Percentiles rank a stretch among this genome's conserved stretches.
Conservation (phyloP, 30 jellyfish, hydroid and myxozoan species). For the Cassiopea andromeda region DNA sequence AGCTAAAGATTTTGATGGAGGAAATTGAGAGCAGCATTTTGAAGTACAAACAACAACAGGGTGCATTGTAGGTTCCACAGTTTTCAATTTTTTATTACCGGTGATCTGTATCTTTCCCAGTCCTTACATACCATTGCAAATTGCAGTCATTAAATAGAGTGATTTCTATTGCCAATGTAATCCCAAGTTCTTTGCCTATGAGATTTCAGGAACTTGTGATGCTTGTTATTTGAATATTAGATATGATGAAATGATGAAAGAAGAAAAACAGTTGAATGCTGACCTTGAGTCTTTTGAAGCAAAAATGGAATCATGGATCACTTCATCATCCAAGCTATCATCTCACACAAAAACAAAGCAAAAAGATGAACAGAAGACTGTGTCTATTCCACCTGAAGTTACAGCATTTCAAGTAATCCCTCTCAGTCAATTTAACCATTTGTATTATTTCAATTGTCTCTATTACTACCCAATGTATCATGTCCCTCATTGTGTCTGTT, state of each 20-base stretch:
- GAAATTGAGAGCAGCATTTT: conserved; percentile 82
- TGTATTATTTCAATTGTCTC: no score
- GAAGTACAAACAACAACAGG: conserved; percentile 89
- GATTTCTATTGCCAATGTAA: no score
- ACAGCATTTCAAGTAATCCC: conserved; percentile 79
- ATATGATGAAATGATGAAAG: conserved; percentile 79
- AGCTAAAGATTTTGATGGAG: conserved; percentile 80
- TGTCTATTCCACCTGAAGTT: conserved; percentile 83
- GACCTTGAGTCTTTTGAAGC: conserved; percentile 68
- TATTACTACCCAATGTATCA: no score
- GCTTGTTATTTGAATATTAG: conserved; percentile 4
- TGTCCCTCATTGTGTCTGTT: no score
- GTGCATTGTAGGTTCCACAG: conserved; percentile 62
- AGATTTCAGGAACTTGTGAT: no score
- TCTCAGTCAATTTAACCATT: no score
- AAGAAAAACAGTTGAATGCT: conserved; percentile 62
- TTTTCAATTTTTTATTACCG: background rate
- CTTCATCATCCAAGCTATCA: conserved; percentile 2
- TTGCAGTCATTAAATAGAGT: no score
- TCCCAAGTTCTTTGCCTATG: no score
- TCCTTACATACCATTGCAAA: no score
- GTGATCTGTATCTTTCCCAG: no score
- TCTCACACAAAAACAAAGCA: conserved; percentile 20
- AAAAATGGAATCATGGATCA: conserved; percentile 79
- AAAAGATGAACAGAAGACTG: conserved; percentile 20